These are phyloP conservation scores for Anguilla marmorata DNA, from an alignment of 2,797 vertebrate genomes.

Conservation along the genomic window DNA sequence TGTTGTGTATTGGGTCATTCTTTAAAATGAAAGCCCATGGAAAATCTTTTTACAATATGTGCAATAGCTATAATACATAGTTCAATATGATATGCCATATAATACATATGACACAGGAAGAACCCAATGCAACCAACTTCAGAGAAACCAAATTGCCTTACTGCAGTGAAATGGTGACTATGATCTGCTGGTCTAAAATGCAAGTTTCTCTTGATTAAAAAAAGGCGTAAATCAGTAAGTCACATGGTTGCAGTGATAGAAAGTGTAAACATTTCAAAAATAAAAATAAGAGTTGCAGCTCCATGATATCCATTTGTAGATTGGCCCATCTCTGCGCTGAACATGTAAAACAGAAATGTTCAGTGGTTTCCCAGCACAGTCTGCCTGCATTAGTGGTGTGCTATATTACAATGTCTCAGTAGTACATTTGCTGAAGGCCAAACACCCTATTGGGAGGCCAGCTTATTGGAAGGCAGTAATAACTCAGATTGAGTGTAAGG, in stretches of 20 bases:
- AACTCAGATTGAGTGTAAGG: constrained; percentile 34
- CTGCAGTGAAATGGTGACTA: no score
- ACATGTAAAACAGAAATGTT: constrained; percentile 26
- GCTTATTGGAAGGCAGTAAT: constrained; percentile 51
- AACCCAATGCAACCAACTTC: no score
- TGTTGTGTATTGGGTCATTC: no score
- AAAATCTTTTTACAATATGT: no score
- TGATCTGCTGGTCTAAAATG: no score
- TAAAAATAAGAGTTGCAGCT: not conserved
- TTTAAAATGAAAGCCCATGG: no score
- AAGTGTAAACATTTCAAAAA: not conserved
- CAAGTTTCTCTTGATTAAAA: not conserved
- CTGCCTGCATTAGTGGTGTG: constrained; percentile 40
- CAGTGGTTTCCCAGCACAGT: constrained; percentile 32
- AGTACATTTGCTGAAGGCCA: constrained; percentile 47
- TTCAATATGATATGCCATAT: no score
- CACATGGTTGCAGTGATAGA: not conserved
- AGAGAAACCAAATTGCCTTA: no score
- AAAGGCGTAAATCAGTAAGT: not conserved
- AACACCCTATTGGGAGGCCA: constrained; percentile 44
- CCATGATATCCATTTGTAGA: not conserved
- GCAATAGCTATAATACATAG: no score
- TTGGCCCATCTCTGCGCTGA: not conserved
- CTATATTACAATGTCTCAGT: constrained; percentile 39
- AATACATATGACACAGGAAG: no score